Evolutionary conservation across 2,113 vertebrate genomes (phyloP).

Genomic region (Delphinus delphis): DNA sequence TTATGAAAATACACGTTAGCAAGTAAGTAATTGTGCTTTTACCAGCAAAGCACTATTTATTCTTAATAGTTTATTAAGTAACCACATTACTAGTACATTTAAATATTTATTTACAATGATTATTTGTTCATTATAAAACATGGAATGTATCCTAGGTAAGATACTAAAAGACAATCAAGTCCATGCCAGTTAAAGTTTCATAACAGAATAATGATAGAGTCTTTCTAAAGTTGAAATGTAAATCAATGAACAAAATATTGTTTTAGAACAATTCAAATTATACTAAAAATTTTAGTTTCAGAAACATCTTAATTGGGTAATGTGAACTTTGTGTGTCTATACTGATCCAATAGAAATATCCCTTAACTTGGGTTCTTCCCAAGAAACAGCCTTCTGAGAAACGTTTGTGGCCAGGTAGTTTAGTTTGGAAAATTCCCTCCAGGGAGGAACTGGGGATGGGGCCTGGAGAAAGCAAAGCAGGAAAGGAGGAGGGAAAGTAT

Average conservation of each 20-base stretch:
- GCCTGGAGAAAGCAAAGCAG: not conserved
- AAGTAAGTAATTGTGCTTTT: not conserved
- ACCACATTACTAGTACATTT: not conserved
- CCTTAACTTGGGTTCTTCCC: not conserved
- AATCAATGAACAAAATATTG: not conserved
- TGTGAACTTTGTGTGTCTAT: not conserved
- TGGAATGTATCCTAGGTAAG: not conserved
- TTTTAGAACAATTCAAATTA: not conserved
- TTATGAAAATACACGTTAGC: not conserved
- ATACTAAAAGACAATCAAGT: not conserved
- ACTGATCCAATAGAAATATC: not conserved
- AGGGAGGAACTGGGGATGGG: not conserved
- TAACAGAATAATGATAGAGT: not conserved
- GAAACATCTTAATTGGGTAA: not conserved
- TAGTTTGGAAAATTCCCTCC: not conserved
- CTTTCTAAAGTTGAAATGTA: slow-evolving; percentile 14
- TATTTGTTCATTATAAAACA: not conserved
- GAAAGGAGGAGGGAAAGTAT: not conserved
- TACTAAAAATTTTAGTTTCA: not conserved
- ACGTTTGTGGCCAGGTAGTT: not conserved
- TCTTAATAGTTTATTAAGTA: not conserved
- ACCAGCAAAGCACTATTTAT: not conserved
- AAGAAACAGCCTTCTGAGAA: not conserved
- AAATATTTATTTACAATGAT: not conserved
- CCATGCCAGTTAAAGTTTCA: not conserved